Conservation (phyloP, 2,113 vertebrate genomes). For the Lepus europaeus region DNA sequence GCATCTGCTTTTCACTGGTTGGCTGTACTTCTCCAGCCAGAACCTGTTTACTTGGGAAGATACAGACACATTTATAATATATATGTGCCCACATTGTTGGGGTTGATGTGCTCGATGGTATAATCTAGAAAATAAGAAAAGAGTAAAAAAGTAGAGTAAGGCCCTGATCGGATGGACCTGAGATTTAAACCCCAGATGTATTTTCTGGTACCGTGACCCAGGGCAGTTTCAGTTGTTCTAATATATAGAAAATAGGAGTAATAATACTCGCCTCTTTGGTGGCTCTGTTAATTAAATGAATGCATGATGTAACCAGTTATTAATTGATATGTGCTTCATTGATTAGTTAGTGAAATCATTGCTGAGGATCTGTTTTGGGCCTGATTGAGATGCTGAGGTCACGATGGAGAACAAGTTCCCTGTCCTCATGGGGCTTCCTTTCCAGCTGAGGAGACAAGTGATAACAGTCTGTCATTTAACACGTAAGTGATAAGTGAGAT, state of each 20-base stretch:
- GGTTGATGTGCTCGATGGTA: conserved; percentile 2
- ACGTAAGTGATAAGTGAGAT: not conserved
- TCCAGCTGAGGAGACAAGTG: conserved; percentile 1
- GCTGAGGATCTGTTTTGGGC: not conserved
- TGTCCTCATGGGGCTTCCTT: not conserved
- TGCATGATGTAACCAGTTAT: not conserved
- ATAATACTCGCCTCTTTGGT: not conserved
- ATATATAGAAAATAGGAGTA: conserved; percentile 9
- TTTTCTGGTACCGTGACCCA: conserved; percentile 27
- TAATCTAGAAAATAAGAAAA: not conserved
- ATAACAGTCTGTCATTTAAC: not conserved
- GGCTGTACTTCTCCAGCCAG: not conserved
- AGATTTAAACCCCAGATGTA: not conserved
- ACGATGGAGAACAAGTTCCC: not conserved
- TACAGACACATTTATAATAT: not conserved
- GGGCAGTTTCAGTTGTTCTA: conserved; percentile 28
- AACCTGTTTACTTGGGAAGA: conserved; percentile 46
- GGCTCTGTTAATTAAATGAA: conserved; percentile 18
- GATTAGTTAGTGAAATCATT: conserved; percentile 21
- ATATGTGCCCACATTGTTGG: not conserved
- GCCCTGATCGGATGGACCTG: not conserved
- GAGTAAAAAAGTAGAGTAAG: not conserved
- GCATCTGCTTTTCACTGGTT: not conserved
- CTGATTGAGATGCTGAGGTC: not conserved
- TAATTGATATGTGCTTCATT: conserved; percentile 13